Conservation (phyloP, 2,113 vertebrate species). For the Aspiorhynchus laticeps region DNA sequence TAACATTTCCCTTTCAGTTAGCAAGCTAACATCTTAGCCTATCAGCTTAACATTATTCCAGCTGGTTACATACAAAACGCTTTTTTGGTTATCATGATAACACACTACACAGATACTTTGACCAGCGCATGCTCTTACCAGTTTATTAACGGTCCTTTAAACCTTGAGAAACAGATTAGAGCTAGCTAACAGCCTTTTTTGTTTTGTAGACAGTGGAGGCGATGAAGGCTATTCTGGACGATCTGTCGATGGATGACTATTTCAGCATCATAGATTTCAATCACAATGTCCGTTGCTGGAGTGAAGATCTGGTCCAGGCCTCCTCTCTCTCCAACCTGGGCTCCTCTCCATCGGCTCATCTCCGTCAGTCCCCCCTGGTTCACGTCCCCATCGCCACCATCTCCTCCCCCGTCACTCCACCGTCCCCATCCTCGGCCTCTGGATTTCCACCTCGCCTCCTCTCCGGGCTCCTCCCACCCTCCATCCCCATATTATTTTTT, state of each 20-base stretch:
- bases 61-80: background rate
- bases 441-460: too few species aligned
- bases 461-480: too few species aligned
- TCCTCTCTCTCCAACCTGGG: too few species aligned
- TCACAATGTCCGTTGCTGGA: slow-evolving; percentile 94
- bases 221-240: slow-evolving; percentile 92
- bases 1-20: background rate
- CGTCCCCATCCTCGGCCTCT: too few species aligned
- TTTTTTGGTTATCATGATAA: background rate
- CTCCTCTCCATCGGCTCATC: too few species aligned
- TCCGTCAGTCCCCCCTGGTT: too few species aligned
- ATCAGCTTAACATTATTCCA: background rate
- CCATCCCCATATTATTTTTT: too few species aligned
- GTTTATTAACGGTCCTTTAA: too few species aligned
- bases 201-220: slow-evolving; percentile 87
- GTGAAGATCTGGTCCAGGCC: slow-evolving; percentile 84
- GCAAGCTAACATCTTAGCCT: background rate
- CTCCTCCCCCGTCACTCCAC: too few species aligned
- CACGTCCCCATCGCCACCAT: too few species aligned
- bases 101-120: too few species aligned
- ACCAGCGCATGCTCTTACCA: too few species aligned
- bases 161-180: background rate
- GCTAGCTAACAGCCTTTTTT: background rate
- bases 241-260: slow-evolving; percentile 84
- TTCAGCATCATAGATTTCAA: slow-evolving; percentile 96